Conservation (phyloP, 2,888 invertebrate genomes). For the Drosophila meridionalis region DNA sequence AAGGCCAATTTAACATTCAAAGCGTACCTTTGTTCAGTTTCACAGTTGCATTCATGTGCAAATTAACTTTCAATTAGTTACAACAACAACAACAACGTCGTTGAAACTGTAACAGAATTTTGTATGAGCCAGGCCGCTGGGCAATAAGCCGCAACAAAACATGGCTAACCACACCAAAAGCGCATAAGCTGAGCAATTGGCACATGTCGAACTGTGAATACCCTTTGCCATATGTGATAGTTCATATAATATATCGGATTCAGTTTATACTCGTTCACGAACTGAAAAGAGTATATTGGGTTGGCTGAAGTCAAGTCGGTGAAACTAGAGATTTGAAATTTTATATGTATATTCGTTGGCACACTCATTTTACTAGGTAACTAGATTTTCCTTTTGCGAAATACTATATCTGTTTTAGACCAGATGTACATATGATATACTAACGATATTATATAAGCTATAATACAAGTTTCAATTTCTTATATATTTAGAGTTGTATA, state of each 20-base stretch:
- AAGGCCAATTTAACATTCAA: constrained; percentile 53
- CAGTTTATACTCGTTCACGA: background rate
- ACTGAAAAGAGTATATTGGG: background rate
- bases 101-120: constrained; percentile 57
- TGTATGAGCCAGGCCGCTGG: constrained; percentile 47
- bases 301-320: background rate
- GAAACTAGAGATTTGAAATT: background rate
- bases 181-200: background rate
- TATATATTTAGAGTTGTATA: too few species aligned
- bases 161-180: constrained; percentile 5
- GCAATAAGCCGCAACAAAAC: constrained; percentile 13
- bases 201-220: background rate
- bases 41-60: constrained; percentile 67
- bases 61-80: constrained; percentile 68
- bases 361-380: background rate
- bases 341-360: background rate
- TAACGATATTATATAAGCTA: too few species aligned
- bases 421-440: too few species aligned
- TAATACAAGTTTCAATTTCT: too few species aligned
- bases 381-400: background rate
- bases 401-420: too few species aligned
- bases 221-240: background rate
- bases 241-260: too few species aligned
- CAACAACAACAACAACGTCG: constrained; percentile 40
- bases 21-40: constrained; percentile 49